Conservation (phyloP, 2,797 vertebrate species). For the Chaenodraco wilsoni region DNA sequence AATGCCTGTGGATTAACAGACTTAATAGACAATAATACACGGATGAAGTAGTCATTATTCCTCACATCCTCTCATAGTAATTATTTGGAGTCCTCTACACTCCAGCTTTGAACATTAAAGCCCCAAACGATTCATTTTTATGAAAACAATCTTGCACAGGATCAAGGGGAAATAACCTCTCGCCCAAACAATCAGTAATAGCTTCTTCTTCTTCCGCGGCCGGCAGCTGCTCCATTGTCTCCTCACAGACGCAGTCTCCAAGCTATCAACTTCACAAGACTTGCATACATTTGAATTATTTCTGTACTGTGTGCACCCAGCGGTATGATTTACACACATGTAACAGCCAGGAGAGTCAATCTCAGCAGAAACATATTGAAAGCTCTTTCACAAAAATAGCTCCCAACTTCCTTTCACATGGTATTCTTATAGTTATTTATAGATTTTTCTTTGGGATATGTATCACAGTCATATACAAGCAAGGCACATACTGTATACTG, state of each 20-base stretch:
- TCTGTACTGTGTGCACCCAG: not conserved
- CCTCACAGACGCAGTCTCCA: conserved; percentile 4
- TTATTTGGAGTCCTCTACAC: conserved; percentile 38
- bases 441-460: conserved; percentile 14
- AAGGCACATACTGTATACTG: not conserved
- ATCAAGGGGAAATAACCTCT: conserved; percentile 52
- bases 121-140: conserved; percentile 30
- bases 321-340: conserved; percentile 18
- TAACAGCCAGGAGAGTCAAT: not conserved
- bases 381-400: conserved; percentile 18
- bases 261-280: conserved; percentile 23
- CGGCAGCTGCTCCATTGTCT: conserved; percentile 65
- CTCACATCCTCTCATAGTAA: conserved; percentile 62
- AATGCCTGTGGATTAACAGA: conserved; percentile 55
- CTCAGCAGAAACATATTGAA: not conserved
- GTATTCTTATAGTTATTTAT: conserved; percentile 4
- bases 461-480: not conserved
- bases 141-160: conserved; percentile 47
- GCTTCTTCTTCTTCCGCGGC: conserved; percentile 62
- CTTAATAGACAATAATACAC: conserved; percentile 52
- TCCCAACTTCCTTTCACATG: conserved; percentile 23
- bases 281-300: conserved; percentile 29
- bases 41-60: conserved; percentile 76
- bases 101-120: conserved; percentile 64
- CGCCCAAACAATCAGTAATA: conserved; percentile 51